Conservation (phyloP, 1,140 invertebrate species). For the Cotesia glomerata region DNA sequence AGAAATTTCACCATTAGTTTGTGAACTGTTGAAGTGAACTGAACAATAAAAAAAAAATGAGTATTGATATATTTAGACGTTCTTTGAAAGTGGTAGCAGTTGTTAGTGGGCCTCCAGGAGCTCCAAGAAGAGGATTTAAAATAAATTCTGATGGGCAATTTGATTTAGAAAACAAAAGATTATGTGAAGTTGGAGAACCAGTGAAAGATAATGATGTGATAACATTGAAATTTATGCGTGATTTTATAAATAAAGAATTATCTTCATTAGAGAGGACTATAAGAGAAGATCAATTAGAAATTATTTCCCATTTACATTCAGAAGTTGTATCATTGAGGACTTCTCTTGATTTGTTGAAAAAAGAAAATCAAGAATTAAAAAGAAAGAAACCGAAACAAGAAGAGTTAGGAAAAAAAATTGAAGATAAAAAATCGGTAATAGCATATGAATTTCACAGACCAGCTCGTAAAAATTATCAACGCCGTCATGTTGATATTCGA, state of each 20-base stretch:
- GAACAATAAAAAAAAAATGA: background rate
- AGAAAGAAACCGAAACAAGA: too few species aligned
- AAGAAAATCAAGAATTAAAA: too few species aligned
- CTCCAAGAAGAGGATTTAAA: too few species aligned
- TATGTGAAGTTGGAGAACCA: too few species aligned
- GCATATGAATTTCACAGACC: background rate
- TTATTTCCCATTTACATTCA: background rate
- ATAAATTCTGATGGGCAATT: too few species aligned
- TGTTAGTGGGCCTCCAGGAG: background rate
- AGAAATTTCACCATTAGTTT: background rate
- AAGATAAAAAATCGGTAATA: too few species aligned
- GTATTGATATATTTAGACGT: slow-evolving; percentile 32
- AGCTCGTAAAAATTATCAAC: background rate
- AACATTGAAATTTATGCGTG: slow-evolving; percentile 22
- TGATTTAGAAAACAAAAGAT: too few species aligned
- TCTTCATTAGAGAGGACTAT: background rate
- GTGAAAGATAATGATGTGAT: too few species aligned
- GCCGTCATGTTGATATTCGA: too few species aligned
- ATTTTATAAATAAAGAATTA: background rate
- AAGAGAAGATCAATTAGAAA: background rate
- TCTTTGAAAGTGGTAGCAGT: background rate
- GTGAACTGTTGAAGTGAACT: background rate
- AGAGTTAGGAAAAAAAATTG: too few species aligned
- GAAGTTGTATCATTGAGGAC: background rate
- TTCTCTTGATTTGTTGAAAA: background rate